phyloP scores from a whole-genome alignment of 2,888 invertebrate species.

The Argynnis bischoffii region DNA sequence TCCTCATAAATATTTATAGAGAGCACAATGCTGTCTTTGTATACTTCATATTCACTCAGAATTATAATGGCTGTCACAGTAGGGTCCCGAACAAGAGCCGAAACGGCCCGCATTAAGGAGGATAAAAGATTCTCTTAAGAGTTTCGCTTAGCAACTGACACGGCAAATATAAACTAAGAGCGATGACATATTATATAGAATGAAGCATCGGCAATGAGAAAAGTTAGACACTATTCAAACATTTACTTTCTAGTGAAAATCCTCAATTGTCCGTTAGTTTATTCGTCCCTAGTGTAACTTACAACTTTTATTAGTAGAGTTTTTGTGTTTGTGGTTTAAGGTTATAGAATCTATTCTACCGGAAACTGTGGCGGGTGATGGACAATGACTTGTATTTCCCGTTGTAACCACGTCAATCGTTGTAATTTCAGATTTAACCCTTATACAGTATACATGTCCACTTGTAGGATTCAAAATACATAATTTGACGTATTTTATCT shows the following conservation, averaged over 20 bases:
- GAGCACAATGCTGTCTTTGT: slow-evolving; percentile 76
- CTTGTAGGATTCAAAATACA: too few species aligned
- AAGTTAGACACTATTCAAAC: slow-evolving; percentile 46
- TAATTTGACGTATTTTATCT: too few species aligned
- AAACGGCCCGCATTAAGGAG: slow-evolving; percentile 74
- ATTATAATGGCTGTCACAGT: slow-evolving; percentile 80
- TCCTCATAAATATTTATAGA: slow-evolving; percentile 79
- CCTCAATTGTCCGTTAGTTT: not conserved
- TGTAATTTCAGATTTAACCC: not conserved
- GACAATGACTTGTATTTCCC: slow-evolving; percentile 60
- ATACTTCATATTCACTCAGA: slow-evolving; percentile 76
- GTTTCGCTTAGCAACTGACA: slow-evolving; percentile 75
- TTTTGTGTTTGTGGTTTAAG: slow-evolving; percentile 50
- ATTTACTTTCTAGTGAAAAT: slow-evolving; percentile 55
- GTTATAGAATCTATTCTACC: slow-evolving; percentile 51
- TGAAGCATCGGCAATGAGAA: slow-evolving; percentile 55
- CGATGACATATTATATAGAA: slow-evolving; percentile 61
- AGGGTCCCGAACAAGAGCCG: slow-evolving; percentile 76
- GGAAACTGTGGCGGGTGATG: slow-evolving; percentile 60
- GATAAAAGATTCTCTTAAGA: slow-evolving; percentile 72
- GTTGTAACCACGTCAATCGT: slow-evolving; percentile 55
- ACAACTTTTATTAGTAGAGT: slow-evolving; percentile 46
- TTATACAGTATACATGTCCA: too few species aligned
- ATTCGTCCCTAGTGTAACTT: slow-evolving; percentile 28
- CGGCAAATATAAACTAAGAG: slow-evolving; percentile 63